These are phyloP conservation scores for Calidris pygmaea DNA, from an alignment of 2,113 vertebrate genomes.

Conservation along the genomic window DNA sequence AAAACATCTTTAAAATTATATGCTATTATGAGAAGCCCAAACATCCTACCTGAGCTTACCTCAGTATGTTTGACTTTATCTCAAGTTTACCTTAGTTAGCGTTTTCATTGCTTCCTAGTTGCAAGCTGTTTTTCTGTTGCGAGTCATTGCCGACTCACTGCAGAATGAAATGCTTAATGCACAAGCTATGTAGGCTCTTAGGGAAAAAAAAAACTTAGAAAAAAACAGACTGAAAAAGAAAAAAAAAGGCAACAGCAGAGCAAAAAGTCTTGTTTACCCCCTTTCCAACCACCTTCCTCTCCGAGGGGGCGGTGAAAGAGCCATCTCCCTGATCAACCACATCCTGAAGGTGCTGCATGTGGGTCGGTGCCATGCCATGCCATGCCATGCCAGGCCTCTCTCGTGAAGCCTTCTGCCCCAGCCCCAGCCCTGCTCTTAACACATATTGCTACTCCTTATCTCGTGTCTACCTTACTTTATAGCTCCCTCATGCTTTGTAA, in stretches of 20 bases:
- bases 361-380: neutral
- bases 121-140: neutral
- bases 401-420: neutral
- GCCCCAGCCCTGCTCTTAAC: neutral
- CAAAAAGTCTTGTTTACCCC: neutral
- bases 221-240: neutral
- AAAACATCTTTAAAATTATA: neutral
- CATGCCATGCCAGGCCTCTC: neutral
- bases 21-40: neutral
- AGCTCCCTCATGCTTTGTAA: neutral
- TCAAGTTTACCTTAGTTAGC: neutral
- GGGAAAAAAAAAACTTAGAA: neutral
- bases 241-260: neutral
- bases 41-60: neutral
- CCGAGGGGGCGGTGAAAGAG: neutral
- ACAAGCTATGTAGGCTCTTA: neutral
- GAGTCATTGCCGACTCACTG: neutral
- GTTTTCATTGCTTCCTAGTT: neutral
- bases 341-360: rapidly evolving
- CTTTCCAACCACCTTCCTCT: neutral
- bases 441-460: neutral
- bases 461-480: neutral
- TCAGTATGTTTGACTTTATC: neutral
- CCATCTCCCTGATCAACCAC: neutral
- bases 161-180: neutral